phyloP scores from a whole-genome alignment of 2,888 invertebrate species.

The Sesia apiformis region DNA sequence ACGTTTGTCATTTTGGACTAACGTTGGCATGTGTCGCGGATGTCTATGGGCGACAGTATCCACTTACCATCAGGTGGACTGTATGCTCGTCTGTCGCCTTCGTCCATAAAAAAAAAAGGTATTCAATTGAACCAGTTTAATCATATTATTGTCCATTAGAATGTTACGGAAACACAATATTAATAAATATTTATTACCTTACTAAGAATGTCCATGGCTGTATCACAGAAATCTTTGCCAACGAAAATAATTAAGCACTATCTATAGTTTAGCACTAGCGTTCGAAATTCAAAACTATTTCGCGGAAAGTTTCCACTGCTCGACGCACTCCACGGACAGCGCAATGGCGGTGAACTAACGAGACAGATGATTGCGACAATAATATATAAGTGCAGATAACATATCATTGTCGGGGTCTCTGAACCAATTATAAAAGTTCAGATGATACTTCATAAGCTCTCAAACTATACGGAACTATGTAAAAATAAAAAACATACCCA shows the following conservation, averaged over 20 bases:
- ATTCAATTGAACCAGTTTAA: too few relatives aligned
- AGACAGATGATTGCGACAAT: background rate
- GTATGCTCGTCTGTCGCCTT: too few relatives aligned
- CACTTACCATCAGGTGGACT: too few relatives aligned
- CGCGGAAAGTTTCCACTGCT: background rate
- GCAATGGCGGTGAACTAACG: background rate
- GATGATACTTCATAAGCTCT: too few relatives aligned
- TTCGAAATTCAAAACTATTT: background rate
- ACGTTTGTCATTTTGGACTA: too few relatives aligned
- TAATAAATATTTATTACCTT: slow-evolving; percentile 4
- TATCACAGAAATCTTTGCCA: background rate
- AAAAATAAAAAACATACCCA: too few relatives aligned
- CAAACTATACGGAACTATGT: too few relatives aligned
- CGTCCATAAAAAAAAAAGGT: too few relatives aligned
- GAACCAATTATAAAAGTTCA: background rate
- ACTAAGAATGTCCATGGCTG: slow-evolving; percentile 7
- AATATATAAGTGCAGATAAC: background rate
- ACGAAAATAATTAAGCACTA: background rate
- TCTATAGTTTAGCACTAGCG: background rate
- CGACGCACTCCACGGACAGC: background rate
- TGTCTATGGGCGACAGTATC: too few relatives aligned
- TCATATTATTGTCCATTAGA: too few relatives aligned
- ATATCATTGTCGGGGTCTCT: background rate
- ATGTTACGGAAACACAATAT: background rate
- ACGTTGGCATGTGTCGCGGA: too few relatives aligned